Conservation (phyloP, 2,797 vertebrate genomes). For the Tenualosa ilisha region DNA sequence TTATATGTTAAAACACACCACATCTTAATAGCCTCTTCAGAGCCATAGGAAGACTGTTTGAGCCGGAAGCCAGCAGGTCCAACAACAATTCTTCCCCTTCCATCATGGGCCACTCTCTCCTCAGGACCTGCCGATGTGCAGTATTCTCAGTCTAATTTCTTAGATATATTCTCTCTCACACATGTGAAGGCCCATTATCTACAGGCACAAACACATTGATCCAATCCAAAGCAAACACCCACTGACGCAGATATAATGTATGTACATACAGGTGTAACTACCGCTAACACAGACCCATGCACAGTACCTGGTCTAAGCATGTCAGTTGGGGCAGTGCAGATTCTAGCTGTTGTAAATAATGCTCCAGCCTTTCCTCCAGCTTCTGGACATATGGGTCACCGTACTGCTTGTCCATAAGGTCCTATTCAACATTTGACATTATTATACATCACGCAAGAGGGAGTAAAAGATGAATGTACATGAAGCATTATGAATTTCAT, state of each 20-base stretch:
- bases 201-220: not conserved
- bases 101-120: constrained; percentile 52
- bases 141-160: not conserved
- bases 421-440: constrained; percentile 51
- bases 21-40: constrained; percentile 68
- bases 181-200: not conserved
- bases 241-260: not conserved
- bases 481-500: not conserved
- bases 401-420: constrained; percentile 68
- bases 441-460: not conserved
- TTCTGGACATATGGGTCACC: constrained; percentile 71
- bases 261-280: constrained; percentile 22
- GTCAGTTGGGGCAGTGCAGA: constrained; percentile 58
- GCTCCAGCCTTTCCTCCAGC: constrained; percentile 69
- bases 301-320: constrained; percentile 65
- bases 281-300: not conserved
- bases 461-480: not conserved
- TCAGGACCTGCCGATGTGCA: constrained; percentile 59
- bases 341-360: constrained; percentile 66
- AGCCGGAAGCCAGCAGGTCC: constrained; percentile 56
- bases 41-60: constrained; percentile 42
- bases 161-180: not conserved
- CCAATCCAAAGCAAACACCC: not conserved
- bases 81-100: constrained; percentile 66
- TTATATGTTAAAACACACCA: constrained; percentile 50